Base-by-base conservation (phyloP, 2,888 invertebrate genomes). In the Keiferia lycopersicella region DNA sequence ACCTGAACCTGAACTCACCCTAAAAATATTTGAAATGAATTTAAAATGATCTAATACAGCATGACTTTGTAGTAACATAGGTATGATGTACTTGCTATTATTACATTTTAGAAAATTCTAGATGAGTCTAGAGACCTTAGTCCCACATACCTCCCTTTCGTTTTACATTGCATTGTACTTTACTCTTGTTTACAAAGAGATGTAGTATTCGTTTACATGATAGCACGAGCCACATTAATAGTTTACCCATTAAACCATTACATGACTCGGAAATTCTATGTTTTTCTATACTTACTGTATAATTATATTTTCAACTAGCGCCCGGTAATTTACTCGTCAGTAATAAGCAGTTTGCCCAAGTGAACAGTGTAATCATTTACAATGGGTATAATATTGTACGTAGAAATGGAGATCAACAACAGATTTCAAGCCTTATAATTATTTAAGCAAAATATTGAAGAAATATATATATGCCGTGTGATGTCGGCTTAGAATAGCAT, bases 91-190 rank as follows among this genome's bases (percentile, higher is more conserved):
- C 26, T 26, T 26, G 26, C 34, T 8, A 8, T 8, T 34, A 11
- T n/a, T 45, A 45, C 45, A 45, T n/a, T n/a, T 4, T 45, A 16
- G n/a, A 45, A 3, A 45, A 16, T 45, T n/a, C 45, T 45, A n/a
- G n/a, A 45, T 16, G 45, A 45, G n/a, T 45, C 45, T n/a, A 45
- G 45, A 51, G 22, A 20, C 70, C 69, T 16, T 71, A 71, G 77
- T 72, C 76, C 79, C 75, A 79, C 74, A 77, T 78, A 71, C 71
- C 72, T 71, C 78, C 77, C 78, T 6, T 77, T 76, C 74, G 72
- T 74, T 74, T 71, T 69, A 73, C 74, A 74, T 74, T 72, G 73
- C 68, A 75, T 71, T 76, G 76, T 73, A 73, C 70, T 72, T 68
- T 67, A 67, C 45, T 68, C 67, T 71, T 73, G 70, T 73, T 73